phyloP scores from a whole-genome alignment of 2,888 invertebrate species.

The Amitus sp. region DNA sequence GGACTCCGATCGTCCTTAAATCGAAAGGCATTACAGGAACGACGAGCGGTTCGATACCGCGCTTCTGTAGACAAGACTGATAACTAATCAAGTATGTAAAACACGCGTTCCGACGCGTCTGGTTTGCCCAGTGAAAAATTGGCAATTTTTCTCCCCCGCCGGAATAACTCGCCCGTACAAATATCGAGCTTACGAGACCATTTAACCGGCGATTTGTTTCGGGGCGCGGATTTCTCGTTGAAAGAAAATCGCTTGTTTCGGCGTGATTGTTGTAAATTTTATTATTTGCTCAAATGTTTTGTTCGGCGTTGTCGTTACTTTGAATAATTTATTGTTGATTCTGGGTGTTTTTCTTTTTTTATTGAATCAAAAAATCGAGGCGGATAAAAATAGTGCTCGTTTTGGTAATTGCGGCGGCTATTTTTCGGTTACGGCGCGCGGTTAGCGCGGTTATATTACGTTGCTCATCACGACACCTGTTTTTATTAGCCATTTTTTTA shows the following conservation, averaged over 20 bases:
- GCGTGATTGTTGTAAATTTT: constrained; percentile 14
- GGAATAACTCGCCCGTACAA: constrained; percentile 15
- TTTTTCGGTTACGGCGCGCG: no score
- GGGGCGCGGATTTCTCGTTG: constrained; percentile 15
- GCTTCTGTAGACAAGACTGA: constrained; percentile 42
- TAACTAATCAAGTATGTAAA: constrained; percentile 24
- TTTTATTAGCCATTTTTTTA: neutral
- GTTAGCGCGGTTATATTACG: neutral
- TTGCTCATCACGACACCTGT: neutral
- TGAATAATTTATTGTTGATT: neutral
- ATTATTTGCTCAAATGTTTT: constrained; percentile 4
- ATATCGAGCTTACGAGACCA: constrained; percentile 33
- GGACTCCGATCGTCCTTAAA: constrained; percentile 30
- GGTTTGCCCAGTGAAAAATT: constrained; percentile 9
- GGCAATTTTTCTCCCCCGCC: constrained; percentile 1
- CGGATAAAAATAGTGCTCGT: no score
- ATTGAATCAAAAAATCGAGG: no score
- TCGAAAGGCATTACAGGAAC: constrained; percentile 36
- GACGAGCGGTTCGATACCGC: constrained; percentile 30
- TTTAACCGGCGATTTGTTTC: constrained; percentile 10
- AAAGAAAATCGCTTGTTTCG: constrained; percentile 17
- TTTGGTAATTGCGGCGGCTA: no score
- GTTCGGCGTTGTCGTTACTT: neutral
- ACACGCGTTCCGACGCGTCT: constrained; percentile 21
- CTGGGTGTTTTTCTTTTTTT: neutral